Percentiles rank a stretch among this genome's conserved stretches.
Conservation (phyloP, 1,140 invertebrate genomes). For the Microplitis mediator region DNA sequence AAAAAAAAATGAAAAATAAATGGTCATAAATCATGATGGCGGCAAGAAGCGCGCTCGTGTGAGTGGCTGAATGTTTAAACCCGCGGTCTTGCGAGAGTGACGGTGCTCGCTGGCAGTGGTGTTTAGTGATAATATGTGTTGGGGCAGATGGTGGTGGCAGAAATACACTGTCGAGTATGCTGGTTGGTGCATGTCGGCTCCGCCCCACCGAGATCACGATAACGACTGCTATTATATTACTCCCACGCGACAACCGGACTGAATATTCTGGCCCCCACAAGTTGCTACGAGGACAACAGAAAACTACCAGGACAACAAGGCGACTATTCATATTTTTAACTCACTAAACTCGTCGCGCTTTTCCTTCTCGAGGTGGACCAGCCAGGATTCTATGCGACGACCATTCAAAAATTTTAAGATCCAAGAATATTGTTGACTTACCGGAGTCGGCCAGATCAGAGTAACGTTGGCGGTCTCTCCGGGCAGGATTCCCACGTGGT, state of each 20-base stretch:
- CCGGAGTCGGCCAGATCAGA: slow-evolving; percentile 38
- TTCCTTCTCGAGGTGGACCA: too few species aligned
- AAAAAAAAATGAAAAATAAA: slow-evolving; percentile 12
- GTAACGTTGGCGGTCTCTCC: slow-evolving; percentile 32
- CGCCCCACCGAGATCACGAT: slow-evolving; percentile 51
- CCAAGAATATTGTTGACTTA: slow-evolving; percentile 24
- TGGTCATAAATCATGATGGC: slow-evolving; percentile 42
- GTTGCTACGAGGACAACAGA: not conserved
- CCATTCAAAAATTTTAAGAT: not conserved
- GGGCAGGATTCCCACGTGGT: slow-evolving; percentile 31
- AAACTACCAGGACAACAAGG: slow-evolving; percentile 19
- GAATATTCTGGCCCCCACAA: not conserved
- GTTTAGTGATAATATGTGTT: slow-evolving; percentile 42
- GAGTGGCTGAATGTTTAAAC: slow-evolving; percentile 28
- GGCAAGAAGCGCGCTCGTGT: slow-evolving; percentile 32
- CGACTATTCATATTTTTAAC: not conserved
- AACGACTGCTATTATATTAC: slow-evolving; percentile 54
- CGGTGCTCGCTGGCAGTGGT: slow-evolving; percentile 21
- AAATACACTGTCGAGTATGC: slow-evolving; percentile 48
- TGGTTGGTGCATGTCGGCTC: slow-evolving; percentile 53
- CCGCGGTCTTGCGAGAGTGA: slow-evolving; percentile 19
- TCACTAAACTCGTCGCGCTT: not conserved
- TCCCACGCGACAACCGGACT: slow-evolving; percentile 42
- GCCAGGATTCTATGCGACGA: not conserved
- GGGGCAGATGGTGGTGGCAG: slow-evolving; percentile 44